Percentiles rank a stretch among this genome's conserved stretches.
Conservation (phyloP, 2,113 vertebrate genomes). For the Rhinoderma darwinii region DNA sequence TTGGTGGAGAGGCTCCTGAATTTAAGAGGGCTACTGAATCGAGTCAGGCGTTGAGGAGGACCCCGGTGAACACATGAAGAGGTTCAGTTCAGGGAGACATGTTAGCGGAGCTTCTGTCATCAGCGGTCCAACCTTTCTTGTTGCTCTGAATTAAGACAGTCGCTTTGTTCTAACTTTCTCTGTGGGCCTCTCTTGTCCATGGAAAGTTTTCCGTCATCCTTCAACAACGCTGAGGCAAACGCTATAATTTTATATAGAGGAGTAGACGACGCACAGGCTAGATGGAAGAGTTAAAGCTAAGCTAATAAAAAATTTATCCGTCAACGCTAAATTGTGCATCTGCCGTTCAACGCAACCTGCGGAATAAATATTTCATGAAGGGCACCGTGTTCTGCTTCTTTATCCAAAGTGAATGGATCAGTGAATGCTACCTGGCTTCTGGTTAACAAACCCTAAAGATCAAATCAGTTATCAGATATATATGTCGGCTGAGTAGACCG, state of each 20-base stretch:
- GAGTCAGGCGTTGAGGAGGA: background rate
- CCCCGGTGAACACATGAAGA: constrained; percentile 11
- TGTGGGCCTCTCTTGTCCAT: background rate
- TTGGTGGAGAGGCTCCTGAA: constrained; percentile 16
- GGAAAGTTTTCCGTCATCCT: background rate
- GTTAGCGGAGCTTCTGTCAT: constrained; percentile 49
- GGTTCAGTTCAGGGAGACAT: constrained; percentile 21
- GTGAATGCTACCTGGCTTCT: background rate
- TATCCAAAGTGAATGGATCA: background rate
- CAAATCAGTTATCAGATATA: background rate
- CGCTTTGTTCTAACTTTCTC: constrained; percentile 16
- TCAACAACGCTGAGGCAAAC: background rate
- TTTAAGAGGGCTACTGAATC: constrained; percentile 26
- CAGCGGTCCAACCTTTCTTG: background rate
- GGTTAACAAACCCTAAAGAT: background rate
- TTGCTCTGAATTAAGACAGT: constrained; percentile 1
- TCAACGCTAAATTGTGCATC: constrained; percentile 32
- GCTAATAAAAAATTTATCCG: constrained; percentile 23
- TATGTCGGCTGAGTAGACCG: background rate
- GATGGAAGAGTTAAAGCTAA: constrained; percentile 14
- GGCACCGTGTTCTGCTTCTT: constrained; percentile 7
- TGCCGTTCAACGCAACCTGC: constrained; percentile 7
- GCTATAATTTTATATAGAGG: background rate
- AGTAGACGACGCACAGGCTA: background rate
- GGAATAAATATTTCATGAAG: constrained; percentile 29